A percentile compares a stretch with the other conserved stretches of the same genome.
Evolutionary conservation across 2,797 vertebrate species (phyloP).

Genomic region (Hyperoplus lanceolatus): DNA sequence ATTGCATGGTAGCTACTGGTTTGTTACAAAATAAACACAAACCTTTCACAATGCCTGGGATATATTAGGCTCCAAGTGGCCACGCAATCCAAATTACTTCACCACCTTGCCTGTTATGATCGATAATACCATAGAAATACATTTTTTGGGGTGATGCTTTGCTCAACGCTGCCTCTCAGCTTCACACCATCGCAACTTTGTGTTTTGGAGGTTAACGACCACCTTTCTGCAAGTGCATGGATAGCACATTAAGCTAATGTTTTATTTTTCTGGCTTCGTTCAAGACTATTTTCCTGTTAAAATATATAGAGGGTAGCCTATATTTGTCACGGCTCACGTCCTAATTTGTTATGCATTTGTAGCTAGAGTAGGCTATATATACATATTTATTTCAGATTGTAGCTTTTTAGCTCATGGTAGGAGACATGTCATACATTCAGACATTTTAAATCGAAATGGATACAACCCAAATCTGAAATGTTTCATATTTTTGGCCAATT

Average conservation of each 20-base stretch:
- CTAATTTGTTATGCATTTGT: conserved; percentile 17
- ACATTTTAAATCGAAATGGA: not conserved
- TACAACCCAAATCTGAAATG: conserved; percentile 44
- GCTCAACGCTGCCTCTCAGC: conserved; percentile 26
- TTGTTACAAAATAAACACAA: conserved; percentile 63
- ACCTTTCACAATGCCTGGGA: conserved; percentile 22
- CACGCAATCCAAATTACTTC: not conserved
- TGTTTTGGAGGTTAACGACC: conserved; percentile 60
- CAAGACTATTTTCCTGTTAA: not conserved
- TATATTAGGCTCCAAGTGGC: not conserved
- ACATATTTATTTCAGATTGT: not conserved
- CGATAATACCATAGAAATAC: not conserved
- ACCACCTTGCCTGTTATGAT: conserved; percentile 6
- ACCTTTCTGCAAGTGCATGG: conserved; percentile 13
- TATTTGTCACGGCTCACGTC: not conserved
- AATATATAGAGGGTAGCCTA: conserved; percentile 5
- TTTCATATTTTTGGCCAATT: conserved; percentile 55
- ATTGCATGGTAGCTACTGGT: conserved; percentile 56
- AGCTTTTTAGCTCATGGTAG: not conserved
- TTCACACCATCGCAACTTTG: conserved; percentile 66
- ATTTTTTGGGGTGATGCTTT: conserved; percentile 28
- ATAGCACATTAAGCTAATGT: conserved; percentile 16
- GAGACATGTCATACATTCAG: not conserved
- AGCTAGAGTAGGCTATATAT: not conserved
- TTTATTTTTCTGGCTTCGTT: not conserved